Evolutionary conservation across 2,888 invertebrate species (phyloP), one percentile per base, ranked within the genome.

Genomic region (Lochmaea crataegi): DNA sequence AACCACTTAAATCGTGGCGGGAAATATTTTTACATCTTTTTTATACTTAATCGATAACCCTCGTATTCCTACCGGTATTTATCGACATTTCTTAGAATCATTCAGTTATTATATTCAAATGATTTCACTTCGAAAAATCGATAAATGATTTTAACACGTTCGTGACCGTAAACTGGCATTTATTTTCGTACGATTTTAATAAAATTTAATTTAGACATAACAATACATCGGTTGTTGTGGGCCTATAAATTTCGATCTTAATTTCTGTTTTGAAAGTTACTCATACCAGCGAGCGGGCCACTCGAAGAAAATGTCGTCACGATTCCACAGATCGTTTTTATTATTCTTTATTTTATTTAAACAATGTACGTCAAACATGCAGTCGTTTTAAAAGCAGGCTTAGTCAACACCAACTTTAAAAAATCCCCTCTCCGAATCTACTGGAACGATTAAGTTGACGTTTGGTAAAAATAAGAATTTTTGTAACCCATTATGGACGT

Each of bases 201-300:
- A 66, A 73, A 70, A 63, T 70, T 63, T 66, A 61, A 73, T 73
- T 70, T 73, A 73, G 73, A 73, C 73, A 73, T 73, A 73, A 73
- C 73, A 73, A 69, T 65, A 70, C 41, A 65, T 51, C 63, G 67
- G 57, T 56, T 56, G 58, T 65, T 69, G n/a, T 48, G 60, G 65
- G 66, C 67, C 70, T 65, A 73, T 73, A 73, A 76, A 76, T 75
- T 63, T 66, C 48, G 12, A 58, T 48, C 63, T 60, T 67, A 70
- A 73, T 70, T 73, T 57, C 66, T 70, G 70, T 73, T 73, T 70
- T 67, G 70, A 70, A 66, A 73, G 70, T 53, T 68, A 57, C 51
- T 60, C 14, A 9, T 48, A 6, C n/a, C 22, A n/a, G n/a, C n/a
- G n/a, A n/a, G n/a, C 22, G 11, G 22, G 18, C 56, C 56, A 14